Conservation (phyloP, 2,797 vertebrate genomes). For the Acanthis flammea region DNA sequence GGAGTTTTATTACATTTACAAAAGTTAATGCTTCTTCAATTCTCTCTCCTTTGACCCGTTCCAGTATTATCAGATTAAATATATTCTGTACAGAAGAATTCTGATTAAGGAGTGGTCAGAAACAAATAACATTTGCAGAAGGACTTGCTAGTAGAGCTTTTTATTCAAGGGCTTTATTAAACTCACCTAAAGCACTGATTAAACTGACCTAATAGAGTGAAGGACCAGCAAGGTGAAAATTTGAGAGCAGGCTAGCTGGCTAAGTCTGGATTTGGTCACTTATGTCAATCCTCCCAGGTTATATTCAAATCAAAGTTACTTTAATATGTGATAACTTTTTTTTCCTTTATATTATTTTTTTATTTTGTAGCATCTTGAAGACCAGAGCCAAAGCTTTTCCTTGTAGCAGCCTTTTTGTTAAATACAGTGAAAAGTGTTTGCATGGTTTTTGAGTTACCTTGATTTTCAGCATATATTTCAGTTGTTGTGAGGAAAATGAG, state of each 20-base stretch:
- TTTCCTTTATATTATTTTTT: neutral
- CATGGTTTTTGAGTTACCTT: neutral
- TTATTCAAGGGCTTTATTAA: neutral
- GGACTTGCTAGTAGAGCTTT: neutral
- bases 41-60: slow-evolving; percentile 4
- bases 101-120: neutral
- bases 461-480: neutral
- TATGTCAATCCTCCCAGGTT: neutral
- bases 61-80: slow-evolving; percentile 39
- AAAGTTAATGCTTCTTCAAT: slow-evolving; percentile 42
- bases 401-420: neutral
- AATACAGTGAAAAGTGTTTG: neutral
- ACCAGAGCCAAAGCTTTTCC: neutral
- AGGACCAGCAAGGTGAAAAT: neutral
- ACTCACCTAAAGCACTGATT: neutral
- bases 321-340: neutral
- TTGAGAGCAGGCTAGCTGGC: neutral
- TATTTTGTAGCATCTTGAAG: neutral
- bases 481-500: neutral
- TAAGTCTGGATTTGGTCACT: neutral
- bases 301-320: neutral
- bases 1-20: slow-evolving; percentile 59
- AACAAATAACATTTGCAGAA: slow-evolving; percentile 31
- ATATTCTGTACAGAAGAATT: neutral
- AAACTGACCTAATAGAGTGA: neutral